These are phyloP conservation scores for Syngnathus typhle DNA, from an alignment of 2,113 vertebrate species.

Conservation along the genomic window DNA sequence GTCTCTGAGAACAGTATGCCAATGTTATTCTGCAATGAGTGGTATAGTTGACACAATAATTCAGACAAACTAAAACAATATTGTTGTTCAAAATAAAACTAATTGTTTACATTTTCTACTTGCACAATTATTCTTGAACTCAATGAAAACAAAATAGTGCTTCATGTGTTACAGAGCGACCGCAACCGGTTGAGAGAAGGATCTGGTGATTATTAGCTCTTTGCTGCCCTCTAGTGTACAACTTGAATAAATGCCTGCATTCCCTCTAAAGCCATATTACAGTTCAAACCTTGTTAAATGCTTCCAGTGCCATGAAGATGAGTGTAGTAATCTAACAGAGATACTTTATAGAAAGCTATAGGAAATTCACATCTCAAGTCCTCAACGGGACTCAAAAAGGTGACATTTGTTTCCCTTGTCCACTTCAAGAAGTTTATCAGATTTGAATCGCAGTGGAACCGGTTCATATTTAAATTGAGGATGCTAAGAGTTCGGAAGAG, in stretches of 20 bases:
- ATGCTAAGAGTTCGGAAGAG: conserved; percentile 64
- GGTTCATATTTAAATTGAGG: conserved; percentile 74
- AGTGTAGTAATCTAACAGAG: conserved; percentile 31
- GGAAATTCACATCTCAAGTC: conserved; percentile 74
- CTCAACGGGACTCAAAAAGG: conserved; percentile 44
- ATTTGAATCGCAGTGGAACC: conserved; percentile 71
- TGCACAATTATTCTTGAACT: neutral
- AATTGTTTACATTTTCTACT: neutral
- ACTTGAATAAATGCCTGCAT: neutral
- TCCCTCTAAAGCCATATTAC: too few species aligned
- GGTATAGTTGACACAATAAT: neutral
- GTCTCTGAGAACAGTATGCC: neutral
- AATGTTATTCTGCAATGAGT: neutral
- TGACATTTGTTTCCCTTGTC: conserved; percentile 74
- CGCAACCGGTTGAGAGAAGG: neutral
- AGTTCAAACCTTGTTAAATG: neutral
- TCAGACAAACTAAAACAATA: neutral
- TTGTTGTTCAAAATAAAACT: neutral
- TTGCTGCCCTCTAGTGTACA: conserved; percentile 45
- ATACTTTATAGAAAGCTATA: conserved; percentile 21
- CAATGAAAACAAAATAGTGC: too few species aligned
- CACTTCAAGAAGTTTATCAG: conserved; percentile 72
- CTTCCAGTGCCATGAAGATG: conserved; percentile 7
- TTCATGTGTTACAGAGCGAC: neutral
- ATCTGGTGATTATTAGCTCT: neutral